These are phyloP conservation scores for Chionomys nivalis DNA, from an alignment of 2,113 vertebrate genomes.

Conservation along the genomic window DNA sequence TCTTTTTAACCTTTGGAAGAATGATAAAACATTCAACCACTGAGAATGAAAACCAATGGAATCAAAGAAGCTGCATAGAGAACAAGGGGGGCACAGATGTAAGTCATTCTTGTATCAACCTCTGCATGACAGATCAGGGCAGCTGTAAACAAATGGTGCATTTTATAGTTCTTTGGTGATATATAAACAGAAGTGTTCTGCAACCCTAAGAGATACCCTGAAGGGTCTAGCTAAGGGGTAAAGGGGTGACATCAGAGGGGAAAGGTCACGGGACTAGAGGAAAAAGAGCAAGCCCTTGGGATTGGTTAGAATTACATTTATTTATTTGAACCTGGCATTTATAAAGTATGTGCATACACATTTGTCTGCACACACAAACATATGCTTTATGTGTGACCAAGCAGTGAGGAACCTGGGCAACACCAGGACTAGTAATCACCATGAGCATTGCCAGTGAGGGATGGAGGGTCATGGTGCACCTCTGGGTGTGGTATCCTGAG, in stretches of 20 bases:
- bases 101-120: background rate
- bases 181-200: background rate
- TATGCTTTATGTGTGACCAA: background rate
- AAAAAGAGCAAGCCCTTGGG: background rate
- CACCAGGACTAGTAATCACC: background rate
- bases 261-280: background rate
- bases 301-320: background rate
- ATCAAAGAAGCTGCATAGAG: background rate
- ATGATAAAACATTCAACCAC: background rate
- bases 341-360: too few relatives aligned
- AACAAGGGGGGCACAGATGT: background rate
- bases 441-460: background rate
- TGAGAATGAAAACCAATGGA: background rate
- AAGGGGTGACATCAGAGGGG: background rate
- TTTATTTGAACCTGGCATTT: background rate
- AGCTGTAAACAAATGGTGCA: background rate
- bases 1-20: background rate
- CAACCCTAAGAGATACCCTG: accelerated
- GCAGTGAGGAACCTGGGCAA: background rate
- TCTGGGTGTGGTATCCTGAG: background rate
- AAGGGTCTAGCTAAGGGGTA: background rate
- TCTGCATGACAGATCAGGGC: background rate
- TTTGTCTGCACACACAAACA: background rate
- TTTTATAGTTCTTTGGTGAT: background rate
- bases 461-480: too few relatives aligned